Conservation (phyloP, 2,797 vertebrate genomes). For the Xerus rutilus region DNA sequence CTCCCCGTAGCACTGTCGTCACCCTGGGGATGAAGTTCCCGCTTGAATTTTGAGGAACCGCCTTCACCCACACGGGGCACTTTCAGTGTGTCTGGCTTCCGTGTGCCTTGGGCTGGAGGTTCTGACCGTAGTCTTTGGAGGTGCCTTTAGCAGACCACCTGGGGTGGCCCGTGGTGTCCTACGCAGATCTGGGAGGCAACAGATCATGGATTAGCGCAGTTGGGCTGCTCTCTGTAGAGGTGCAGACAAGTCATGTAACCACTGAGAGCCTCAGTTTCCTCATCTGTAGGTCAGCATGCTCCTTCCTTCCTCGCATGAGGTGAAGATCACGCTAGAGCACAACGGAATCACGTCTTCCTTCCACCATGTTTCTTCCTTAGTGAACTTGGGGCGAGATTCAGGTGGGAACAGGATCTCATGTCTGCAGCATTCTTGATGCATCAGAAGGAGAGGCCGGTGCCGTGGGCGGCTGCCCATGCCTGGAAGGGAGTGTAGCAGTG, state of each 20-base stretch:
- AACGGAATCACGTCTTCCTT: fast-evolving
- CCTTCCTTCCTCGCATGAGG: fast-evolving
- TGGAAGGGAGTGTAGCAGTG: too few species aligned
- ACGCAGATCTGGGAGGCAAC: too few species aligned
- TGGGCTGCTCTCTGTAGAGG: too few species aligned
- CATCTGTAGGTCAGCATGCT: not conserved
- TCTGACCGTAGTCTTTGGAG: too few species aligned
- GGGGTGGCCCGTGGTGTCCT: fast-evolving
- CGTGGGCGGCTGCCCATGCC: too few species aligned
- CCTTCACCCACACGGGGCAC: too few species aligned
- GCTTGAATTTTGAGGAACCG: too few species aligned
- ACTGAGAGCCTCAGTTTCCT: not conserved
- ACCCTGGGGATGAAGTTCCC: too few species aligned
- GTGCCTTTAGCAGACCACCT: not conserved
- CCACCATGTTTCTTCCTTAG: not conserved
- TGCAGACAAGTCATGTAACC: not conserved
- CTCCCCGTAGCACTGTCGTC: too few species aligned
- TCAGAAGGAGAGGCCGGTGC: not conserved
- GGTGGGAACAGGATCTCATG: not conserved
- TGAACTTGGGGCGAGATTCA: not conserved
- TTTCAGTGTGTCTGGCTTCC: not conserved
- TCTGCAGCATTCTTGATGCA: fast-evolving
- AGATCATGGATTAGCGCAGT: not conserved
- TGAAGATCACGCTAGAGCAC: not conserved
- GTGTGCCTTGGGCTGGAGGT: not conserved